Percentiles rank a stretch among this genome's conserved stretches.
phyloP scores from a whole-genome alignment of 1,140 invertebrate species.

The Zaprionus nigranus region DNA sequence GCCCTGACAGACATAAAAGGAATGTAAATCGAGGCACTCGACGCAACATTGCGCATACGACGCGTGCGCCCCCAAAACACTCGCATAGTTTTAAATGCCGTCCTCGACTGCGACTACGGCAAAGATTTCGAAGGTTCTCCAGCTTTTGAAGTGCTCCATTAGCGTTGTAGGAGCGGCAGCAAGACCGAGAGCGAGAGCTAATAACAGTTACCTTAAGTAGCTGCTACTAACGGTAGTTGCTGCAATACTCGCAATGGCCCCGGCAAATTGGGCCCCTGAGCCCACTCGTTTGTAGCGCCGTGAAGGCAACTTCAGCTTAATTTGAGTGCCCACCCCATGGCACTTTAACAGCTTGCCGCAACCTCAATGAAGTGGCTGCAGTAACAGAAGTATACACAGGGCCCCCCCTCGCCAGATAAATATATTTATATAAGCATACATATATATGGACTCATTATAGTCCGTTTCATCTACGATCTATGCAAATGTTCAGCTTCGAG shows the following conservation, averaged over 20 bases:
- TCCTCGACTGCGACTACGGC: background rate
- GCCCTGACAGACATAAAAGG: slow-evolving; percentile 34
- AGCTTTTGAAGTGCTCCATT: slow-evolving; percentile 29
- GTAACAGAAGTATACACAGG: background rate
- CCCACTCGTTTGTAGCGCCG: background rate
- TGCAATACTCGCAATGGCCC: slow-evolving; percentile 4
- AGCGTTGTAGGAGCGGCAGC: slow-evolving; percentile 1
- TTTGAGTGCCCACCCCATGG: background rate
- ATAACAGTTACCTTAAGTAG: slow-evolving; percentile 40
- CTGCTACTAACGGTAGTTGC: slow-evolving; percentile 22
- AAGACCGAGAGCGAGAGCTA: slow-evolving; percentile 19
- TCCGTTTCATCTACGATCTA: background rate
- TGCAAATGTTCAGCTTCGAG: background rate
- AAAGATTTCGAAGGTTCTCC: slow-evolving; percentile 9
- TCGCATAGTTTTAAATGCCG: slow-evolving; percentile 42
- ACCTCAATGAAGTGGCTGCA: background rate
- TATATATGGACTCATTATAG: background rate
- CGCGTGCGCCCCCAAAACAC: slow-evolving; percentile 31
- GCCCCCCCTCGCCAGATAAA: background rate
- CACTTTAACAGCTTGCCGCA: background rate
- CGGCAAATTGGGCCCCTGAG: slow-evolving; percentile 16
- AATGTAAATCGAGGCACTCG: slow-evolving; percentile 47
- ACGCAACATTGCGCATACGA: slow-evolving; percentile 40
- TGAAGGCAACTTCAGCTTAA: background rate
- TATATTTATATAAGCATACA: slow-evolving; percentile 2